Conservation (phyloP, 2,113 vertebrate species). For the Ariopsis seemanni region DNA sequence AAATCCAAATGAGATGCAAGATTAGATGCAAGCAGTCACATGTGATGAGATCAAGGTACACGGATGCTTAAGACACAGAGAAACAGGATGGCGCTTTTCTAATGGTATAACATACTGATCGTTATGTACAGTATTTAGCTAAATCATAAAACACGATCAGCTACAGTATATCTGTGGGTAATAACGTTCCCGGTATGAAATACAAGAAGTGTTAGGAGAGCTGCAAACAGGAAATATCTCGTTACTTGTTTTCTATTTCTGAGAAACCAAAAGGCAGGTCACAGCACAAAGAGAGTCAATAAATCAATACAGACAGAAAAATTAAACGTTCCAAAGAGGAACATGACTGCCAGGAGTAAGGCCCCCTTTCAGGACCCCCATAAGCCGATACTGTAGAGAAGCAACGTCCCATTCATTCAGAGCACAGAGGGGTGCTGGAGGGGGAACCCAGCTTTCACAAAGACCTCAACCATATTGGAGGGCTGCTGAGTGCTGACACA, state of each 20-base stretch:
- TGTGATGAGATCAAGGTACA: not conserved
- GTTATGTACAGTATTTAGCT: not conserved
- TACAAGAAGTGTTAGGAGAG: not conserved
- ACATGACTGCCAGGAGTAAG: constrained; percentile 49
- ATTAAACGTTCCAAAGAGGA: not conserved
- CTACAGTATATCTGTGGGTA: not conserved
- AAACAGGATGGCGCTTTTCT: not conserved
- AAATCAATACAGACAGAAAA: constrained; percentile 4
- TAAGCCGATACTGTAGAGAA: constrained; percentile 67
- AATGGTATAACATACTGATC: not conserved
- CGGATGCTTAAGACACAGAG: not conserved
- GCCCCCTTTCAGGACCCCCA: constrained; percentile 70
- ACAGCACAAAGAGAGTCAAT: not conserved
- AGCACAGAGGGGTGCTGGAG: constrained; percentile 48
- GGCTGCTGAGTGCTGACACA: not conserved
- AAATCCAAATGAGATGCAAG: not conserved
- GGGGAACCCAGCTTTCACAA: constrained; percentile 7
- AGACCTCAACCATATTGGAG: not conserved
- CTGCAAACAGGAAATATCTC: not conserved
- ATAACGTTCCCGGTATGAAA: constrained; percentile 13
- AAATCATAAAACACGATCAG: not conserved
- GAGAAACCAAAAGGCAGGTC: constrained; percentile 10
- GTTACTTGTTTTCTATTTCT: not conserved
- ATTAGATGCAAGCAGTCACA: not conserved
- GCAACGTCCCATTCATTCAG: constrained; percentile 64